These are phyloP conservation scores for Peromyscus attwateri DNA, from an alignment of 2,797 vertebrate genomes.

Conservation along the genomic window DNA sequence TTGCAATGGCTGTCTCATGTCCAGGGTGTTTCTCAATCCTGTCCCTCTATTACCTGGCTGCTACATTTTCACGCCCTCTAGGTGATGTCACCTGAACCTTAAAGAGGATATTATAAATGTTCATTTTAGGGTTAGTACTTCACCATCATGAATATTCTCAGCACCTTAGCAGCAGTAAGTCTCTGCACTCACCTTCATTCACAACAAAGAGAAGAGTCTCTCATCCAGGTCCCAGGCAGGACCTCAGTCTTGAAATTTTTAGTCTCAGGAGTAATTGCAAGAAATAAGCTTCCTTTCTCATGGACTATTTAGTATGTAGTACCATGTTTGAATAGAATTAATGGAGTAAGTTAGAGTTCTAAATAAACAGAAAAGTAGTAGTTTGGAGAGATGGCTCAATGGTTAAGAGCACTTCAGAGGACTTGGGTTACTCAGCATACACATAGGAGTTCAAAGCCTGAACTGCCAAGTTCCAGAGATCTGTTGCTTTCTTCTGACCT, in stretches of 20 bases:
- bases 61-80: not conserved
- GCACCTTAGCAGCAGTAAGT: not conserved
- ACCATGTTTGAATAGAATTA: not conserved
- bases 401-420: not conserved
- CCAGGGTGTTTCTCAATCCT: not conserved
- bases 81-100: not conserved
- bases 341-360: not conserved
- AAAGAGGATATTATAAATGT: not conserved
- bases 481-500: too few relatives aligned
- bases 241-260: not conserved
- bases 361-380: not conserved
- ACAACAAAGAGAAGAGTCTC: not conserved
- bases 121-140: not conserved
- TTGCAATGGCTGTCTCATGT: not conserved
- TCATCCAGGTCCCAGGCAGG: not conserved
- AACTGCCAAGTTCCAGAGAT: not conserved
- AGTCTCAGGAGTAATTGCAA: not conserved
- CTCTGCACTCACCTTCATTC: not conserved
- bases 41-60: not conserved
- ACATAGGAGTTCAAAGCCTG: not conserved
- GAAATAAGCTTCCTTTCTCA: not conserved
- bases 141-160: not conserved
- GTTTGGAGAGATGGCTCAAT: not conserved
- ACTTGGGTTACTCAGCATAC: not conserved
- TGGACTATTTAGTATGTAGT: not conserved